These are phyloP conservation scores for Coelinius sp. DNA, from an alignment of 2,888 invertebrate species.

Conservation along the genomic window DNA sequence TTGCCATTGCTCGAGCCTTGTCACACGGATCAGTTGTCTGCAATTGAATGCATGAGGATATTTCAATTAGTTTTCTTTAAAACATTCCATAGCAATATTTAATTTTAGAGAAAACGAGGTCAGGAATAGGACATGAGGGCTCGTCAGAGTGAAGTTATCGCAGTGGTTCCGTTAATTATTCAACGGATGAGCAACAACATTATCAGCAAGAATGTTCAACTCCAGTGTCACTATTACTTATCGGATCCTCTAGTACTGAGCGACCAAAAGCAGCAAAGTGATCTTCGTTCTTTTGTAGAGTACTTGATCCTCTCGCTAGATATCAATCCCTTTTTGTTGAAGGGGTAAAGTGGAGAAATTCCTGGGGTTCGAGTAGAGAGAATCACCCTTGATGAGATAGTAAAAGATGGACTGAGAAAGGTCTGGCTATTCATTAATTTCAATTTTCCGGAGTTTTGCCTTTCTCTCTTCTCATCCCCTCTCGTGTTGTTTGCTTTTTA, in stretches of 20 bases:
- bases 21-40: conserved; percentile 74
- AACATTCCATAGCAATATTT: not conserved
- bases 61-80: conserved; percentile 2
- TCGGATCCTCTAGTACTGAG: not conserved
- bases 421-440: conserved; percentile 68
- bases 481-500: conserved; percentile 23
- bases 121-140: too few species aligned
- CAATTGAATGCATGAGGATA: conserved; percentile 46
- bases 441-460: conserved; percentile 69
- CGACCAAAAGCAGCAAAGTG: conserved; percentile 11
- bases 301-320: conserved; percentile 43
- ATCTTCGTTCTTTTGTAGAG: conserved; percentile 23
- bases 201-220: conserved; percentile 34
- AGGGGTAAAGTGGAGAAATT: conserved; percentile 40
- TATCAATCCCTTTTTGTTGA: conserved; percentile 58
- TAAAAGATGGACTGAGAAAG: conserved; percentile 43
- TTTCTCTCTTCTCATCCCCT: conserved; percentile 52
- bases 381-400: conserved; percentile 25
- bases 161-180: conserved; percentile 26
- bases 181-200: conserved; percentile 45
- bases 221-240: not conserved
- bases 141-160: conserved; percentile 1
- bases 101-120: too few species aligned
- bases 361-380: conserved; percentile 22
- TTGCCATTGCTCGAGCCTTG: conserved; percentile 76